These are phyloP conservation scores for Eupeodes corollae DNA, from an alignment of 1,140 invertebrate species.

Conservation along the genomic window DNA sequence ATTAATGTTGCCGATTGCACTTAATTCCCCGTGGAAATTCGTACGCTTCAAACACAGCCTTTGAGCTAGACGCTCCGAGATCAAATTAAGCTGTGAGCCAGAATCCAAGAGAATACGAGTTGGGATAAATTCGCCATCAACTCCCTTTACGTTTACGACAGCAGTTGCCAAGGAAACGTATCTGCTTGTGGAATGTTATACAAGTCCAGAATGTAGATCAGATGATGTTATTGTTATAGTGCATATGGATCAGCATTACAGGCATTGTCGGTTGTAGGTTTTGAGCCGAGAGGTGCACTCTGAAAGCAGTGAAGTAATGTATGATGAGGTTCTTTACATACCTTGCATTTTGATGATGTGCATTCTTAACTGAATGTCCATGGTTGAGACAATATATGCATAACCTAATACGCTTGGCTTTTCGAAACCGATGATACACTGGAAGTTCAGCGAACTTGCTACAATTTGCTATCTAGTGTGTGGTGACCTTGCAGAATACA, in stretches of 20 bases:
- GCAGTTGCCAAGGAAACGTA: neutral
- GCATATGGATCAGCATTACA: no score
- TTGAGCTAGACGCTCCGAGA: slow-evolving; percentile 2
- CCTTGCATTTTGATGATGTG: no score
- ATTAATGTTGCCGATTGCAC: neutral
- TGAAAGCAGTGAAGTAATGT: no score
- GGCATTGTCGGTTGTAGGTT: no score
- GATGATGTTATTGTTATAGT: neutral
- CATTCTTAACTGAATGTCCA: neutral
- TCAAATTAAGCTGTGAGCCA: slow-evolving; percentile 2
- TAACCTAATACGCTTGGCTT: neutral
- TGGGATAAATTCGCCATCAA: neutral
- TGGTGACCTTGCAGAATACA: no score
- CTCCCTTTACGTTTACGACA: no score
- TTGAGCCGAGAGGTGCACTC: no score
- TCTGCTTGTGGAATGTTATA: neutral
- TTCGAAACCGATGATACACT: neutral
- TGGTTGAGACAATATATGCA: neutral
- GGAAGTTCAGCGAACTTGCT: no score
- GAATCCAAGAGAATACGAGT: neutral
- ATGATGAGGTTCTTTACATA: no score
- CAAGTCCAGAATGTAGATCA: neutral
- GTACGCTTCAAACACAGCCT: neutral
- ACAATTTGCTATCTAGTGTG: no score
- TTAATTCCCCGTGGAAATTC: no score